These are phyloP conservation scores for Gerris buenoi DNA, from an alignment of 1,140 invertebrate species.

Conservation along the genomic window DNA sequence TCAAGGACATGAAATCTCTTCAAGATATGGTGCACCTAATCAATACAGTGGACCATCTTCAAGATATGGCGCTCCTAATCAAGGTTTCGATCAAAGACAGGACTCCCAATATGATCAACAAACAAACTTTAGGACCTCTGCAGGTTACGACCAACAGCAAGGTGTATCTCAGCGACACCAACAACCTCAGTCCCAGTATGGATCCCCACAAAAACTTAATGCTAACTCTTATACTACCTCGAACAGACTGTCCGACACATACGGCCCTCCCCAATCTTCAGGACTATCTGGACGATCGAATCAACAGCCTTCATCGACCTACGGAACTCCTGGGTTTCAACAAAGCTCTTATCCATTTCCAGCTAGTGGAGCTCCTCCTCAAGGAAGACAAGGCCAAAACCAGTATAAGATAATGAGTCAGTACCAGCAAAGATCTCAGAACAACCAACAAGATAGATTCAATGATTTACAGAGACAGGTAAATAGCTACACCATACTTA, in stretches of 20 bases:
- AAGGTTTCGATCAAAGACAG: not conserved
- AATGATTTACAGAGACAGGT: too few species aligned
- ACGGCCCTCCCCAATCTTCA: not conserved
- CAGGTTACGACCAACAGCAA: too few species aligned
- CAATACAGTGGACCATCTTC: not conserved
- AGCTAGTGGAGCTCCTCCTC: not conserved
- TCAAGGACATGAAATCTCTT: not conserved
- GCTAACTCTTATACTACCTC: too few species aligned
- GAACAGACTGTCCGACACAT: not conserved
- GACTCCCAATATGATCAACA: too few species aligned
- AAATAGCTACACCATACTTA: too few species aligned
- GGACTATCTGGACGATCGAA: not conserved
- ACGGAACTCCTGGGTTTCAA: not conserved
- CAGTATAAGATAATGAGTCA: not conserved
- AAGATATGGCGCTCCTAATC: not conserved
- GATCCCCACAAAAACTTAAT: not conserved
- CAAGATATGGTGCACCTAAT: not conserved
- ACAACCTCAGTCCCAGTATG: not conserved
- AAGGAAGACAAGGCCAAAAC: not conserved
- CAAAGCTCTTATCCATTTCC: not conserved
- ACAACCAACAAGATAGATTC: not conserved
- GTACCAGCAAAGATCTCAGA: not conserved
- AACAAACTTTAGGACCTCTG: too few species aligned
- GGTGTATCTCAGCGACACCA: too few species aligned
- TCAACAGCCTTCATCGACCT: not conserved